Evolutionary conservation across 2,113 vertebrate species (phyloP).

Genomic region (Dolichotis patagonum): DNA sequence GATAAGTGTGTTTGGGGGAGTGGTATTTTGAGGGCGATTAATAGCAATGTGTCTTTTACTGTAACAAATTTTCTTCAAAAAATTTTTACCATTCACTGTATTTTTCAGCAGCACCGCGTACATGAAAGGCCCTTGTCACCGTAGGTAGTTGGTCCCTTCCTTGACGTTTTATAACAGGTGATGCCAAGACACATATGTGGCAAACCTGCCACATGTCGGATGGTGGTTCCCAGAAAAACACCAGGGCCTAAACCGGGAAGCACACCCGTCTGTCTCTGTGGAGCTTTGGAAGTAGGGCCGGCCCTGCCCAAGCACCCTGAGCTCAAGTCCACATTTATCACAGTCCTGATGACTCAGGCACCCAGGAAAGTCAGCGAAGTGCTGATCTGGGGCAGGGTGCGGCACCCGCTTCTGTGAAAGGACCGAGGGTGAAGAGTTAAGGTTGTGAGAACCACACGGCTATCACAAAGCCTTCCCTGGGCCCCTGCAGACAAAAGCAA

Average conservation of each 20-base stretch:
- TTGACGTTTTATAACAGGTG: not conserved
- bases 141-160: not conserved
- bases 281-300: too few species aligned
- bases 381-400: not conserved
- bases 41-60: not conserved
- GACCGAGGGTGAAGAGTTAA: not conserved
- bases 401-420: not conserved
- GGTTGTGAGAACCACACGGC: not conserved
- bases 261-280: not conserved
- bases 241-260: not conserved
- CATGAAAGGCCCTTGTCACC: not conserved
- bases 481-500: not conserved
- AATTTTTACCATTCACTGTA: not conserved
- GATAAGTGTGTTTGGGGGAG: not conserved
- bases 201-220: not conserved
- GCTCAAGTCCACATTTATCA: not conserved
- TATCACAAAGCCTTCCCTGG: not conserved
- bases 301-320: not conserved
- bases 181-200: not conserved
- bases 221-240: not conserved
- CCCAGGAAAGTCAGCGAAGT: not conserved
- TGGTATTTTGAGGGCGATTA: not conserved
- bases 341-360: accelerated
- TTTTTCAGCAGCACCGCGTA: not conserved
- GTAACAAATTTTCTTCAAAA: not conserved